Conservation (phyloP, 2,888 invertebrate species). For the Omphaloscelis lunosa region DNA sequence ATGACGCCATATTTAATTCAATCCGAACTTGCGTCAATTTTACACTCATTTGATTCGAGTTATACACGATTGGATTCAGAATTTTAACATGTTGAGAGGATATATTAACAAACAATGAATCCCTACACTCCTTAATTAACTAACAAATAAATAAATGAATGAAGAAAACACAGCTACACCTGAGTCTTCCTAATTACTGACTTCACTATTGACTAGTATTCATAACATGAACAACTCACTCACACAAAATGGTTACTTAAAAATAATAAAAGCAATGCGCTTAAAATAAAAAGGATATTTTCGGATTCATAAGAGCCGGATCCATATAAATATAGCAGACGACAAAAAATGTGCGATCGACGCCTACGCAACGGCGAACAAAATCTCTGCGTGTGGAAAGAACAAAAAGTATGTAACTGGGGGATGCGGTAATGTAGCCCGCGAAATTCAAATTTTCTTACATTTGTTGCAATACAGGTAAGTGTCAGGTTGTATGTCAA, state of each 20-base stretch:
- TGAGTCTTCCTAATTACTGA: background rate
- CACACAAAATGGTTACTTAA: conserved; percentile 13
- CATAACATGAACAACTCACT: conserved; percentile 17
- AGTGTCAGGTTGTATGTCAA: no score
- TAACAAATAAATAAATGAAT: conserved; percentile 17
- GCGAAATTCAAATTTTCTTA: no score
- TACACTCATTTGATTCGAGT: background rate
- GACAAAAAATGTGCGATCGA: background rate
- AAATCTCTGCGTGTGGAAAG: background rate
- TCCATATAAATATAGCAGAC: background rate
- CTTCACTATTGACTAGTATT: conserved; percentile 49
- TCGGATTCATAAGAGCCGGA: background rate
- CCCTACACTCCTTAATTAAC: background rate
- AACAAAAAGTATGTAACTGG: no score
- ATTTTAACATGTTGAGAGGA: background rate
- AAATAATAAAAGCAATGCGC: conserved; percentile 12
- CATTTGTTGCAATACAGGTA: no score
- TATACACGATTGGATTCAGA: background rate
- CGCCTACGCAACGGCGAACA: background rate
- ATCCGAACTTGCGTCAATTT: background rate
- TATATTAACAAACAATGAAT: conserved; percentile 11
- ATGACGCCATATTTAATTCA: background rate
- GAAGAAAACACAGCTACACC: conserved; percentile 3
- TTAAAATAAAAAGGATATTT: background rate
- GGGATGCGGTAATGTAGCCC: no score